These are phyloP conservation scores for Prosopocoilus inquinatus DNA, from an alignment of 2,888 invertebrate species.

Conservation along the genomic window DNA sequence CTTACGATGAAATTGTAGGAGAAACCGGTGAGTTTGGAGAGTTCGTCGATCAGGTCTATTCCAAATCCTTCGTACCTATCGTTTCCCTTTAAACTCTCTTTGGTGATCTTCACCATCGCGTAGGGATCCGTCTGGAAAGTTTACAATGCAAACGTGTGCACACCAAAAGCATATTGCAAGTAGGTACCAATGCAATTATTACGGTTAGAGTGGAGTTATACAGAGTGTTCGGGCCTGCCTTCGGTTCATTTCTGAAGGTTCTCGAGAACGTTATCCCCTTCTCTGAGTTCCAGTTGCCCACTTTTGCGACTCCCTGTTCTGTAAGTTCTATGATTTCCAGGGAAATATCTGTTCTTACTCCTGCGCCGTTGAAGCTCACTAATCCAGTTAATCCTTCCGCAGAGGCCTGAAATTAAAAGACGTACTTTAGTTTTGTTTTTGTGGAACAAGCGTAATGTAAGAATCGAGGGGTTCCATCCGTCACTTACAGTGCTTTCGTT, in stretches of 20 bases:
- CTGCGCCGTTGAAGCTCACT: constrained; percentile 48
- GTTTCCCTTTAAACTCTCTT: constrained; percentile 53
- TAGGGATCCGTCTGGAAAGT: constrained; percentile 61
- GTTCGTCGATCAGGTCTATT: constrained; percentile 61
- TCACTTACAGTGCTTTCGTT: too few species aligned
- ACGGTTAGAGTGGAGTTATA: constrained; percentile 71
- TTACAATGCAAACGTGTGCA: not conserved
- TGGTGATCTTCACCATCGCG: constrained; percentile 58
- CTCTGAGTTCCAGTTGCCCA: constrained; percentile 47
- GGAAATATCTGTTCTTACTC: constrained; percentile 46
- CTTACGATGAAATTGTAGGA: constrained; percentile 56
- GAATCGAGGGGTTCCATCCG: too few species aligned
- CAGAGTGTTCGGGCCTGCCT: constrained; percentile 50
- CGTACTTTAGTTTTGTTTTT: not conserved
- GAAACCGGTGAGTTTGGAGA: constrained; percentile 59
- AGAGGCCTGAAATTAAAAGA: constrained; percentile 1
- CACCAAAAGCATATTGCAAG: constrained; percentile 19
- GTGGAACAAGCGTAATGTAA: too few species aligned
- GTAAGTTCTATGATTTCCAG: constrained; percentile 48
- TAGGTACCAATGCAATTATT: constrained; percentile 71
- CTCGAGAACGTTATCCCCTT: not conserved
- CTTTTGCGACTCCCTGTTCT: constrained; percentile 44
- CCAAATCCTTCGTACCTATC: constrained; percentile 63
- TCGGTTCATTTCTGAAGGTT: constrained; percentile 50
- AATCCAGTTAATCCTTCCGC: constrained; percentile 41